Conservation (phyloP, 2,888 invertebrate species). For the Catocala fraxini region DNA sequence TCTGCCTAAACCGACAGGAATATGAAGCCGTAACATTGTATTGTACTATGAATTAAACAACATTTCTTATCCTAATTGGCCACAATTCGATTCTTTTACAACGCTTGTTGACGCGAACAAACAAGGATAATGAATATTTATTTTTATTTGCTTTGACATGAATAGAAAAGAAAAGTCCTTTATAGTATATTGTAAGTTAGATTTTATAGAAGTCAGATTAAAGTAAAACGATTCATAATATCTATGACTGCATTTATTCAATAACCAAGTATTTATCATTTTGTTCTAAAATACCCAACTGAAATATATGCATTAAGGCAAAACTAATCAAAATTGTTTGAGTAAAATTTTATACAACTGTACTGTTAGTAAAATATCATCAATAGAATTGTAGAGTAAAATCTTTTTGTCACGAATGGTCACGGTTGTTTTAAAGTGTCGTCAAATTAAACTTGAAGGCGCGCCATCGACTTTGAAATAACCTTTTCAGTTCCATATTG, state of each 20-base stretch:
- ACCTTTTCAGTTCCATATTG: too few relatives aligned
- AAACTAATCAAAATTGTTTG: neutral
- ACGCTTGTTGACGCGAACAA: neutral
- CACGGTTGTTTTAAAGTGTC: slow-evolving; percentile 21
- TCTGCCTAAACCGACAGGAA: too few relatives aligned
- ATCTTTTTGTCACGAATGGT: slow-evolving; percentile 23
- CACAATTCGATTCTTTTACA: too few relatives aligned
- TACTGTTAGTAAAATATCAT: neutral
- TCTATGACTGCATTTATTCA: neutral
- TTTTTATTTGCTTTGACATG: neutral
- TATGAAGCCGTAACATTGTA: too few relatives aligned
- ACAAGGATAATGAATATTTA: slow-evolving; percentile 6
- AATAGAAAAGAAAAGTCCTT: neutral
- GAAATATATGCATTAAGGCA: neutral
- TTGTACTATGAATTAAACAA: too few relatives aligned
- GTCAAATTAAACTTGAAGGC: slow-evolving; percentile 11
- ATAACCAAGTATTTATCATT: too few relatives aligned
- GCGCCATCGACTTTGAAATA: neutral
- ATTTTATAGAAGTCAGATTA: too few relatives aligned
- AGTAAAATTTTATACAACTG: neutral
- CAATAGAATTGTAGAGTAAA: slow-evolving; percentile 2
- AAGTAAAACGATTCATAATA: neutral
- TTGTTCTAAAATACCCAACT: too few relatives aligned
- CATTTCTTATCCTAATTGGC: too few relatives aligned
- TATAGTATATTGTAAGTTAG: neutral